Base-by-base conservation (phyloP, 2,113 vertebrate species). In the Lophius piscatorius region DNA sequence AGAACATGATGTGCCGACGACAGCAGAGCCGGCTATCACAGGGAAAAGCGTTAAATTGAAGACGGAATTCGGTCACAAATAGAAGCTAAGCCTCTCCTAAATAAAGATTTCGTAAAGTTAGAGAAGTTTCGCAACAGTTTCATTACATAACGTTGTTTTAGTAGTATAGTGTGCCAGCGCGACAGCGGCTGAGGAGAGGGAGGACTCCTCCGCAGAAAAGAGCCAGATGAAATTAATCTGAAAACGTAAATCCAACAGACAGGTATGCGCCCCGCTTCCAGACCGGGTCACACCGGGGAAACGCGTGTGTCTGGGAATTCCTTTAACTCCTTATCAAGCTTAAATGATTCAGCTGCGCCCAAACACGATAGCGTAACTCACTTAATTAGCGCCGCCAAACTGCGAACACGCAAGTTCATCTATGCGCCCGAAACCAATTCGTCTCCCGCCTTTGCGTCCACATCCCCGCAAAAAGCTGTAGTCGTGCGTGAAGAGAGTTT, bases 61-160 rank as follows among this genome's bases (percentile, higher is more conserved):
- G n/a, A n/a, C n/a, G n/a, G n/a, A n/a, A n/a, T n/a, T n/a, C n/a
- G n/a, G n/a, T n/a, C n/a, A n/a, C n/a, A n/a, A n/a, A n/a, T n/a
- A n/a, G n/a, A n/a, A n/a, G n/a, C n/a, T n/a, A n/a, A n/a, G n/a
- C n/a, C n/a, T n/a, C n/a, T n/a, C n/a, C n/a, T n/a, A n/a, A n/a
- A n/a, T n/a, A n/a, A n/a, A n/a, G n/a, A n/a, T n/a, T n/a, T n/a
- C n/a, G n/a, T n/a, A n/a, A n/a, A n/a, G n/a, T n/a, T n/a, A n/a
- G n/a, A n/a, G 5, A 31, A 83, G 82, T 89, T 90, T 91, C 86
- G 74, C 86, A 89, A 89, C 61, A 70, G 54, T 78, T 61, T 55
- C 44, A 58, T 89, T 88, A 86, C 84, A 84, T 88, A 90, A 90
- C 71, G 63, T n/a, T 52, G 72, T 63, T 82, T 78, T 70, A 86